These are phyloP conservation scores for Sceloporus undulatus DNA, from an alignment of 2,113 vertebrate genomes.

Conservation along the genomic window DNA sequence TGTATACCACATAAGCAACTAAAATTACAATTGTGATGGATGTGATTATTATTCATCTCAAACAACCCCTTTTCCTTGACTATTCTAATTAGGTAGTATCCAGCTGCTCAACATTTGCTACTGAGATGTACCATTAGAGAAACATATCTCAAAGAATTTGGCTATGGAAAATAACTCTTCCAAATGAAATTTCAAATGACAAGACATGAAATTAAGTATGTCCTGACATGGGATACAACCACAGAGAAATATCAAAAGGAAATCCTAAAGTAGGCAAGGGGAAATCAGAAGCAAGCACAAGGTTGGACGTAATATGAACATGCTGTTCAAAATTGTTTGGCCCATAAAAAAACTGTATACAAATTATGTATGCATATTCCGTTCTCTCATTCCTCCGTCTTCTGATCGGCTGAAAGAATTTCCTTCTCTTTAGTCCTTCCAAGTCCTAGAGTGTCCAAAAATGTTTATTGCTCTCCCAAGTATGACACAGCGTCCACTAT, in stretches of 20 bases:
- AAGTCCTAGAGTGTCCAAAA: too few species aligned
- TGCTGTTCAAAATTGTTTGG: neutral
- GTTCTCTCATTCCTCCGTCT: neutral
- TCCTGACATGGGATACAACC: neutral
- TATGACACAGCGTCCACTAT: too few species aligned
- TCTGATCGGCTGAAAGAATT: neutral
- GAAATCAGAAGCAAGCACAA: slow-evolving; percentile 2
- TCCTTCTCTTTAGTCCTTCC: too few species aligned
- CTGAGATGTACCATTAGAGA: slow-evolving; percentile 53
- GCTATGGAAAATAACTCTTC: slow-evolving; percentile 37
- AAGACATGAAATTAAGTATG: slow-evolving; percentile 28
- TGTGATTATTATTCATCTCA: slow-evolving; percentile 69
- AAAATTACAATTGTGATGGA: slow-evolving; percentile 53
- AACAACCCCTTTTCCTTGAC: slow-evolving; percentile 37
- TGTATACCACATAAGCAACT: slow-evolving; percentile 56
- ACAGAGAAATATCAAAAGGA: slow-evolving; percentile 18
- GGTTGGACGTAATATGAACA: neutral
- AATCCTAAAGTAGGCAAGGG: slow-evolving; percentile 1
- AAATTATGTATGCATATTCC: neutral
- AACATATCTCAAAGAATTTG: slow-evolving; percentile 44
- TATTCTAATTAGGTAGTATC: slow-evolving; percentile 69
- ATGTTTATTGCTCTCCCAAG: too few species aligned
- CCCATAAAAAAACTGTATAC: neutral
- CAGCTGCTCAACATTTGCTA: slow-evolving; percentile 67
- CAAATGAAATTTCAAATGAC: slow-evolving; percentile 35